A percentile compares a stretch with the other conserved stretches of the same genome.
These are phyloP conservation scores for Sphaeramia orbicularis DNA, from an alignment of 2,797 vertebrate genomes.

Conservation along the genomic window DNA sequence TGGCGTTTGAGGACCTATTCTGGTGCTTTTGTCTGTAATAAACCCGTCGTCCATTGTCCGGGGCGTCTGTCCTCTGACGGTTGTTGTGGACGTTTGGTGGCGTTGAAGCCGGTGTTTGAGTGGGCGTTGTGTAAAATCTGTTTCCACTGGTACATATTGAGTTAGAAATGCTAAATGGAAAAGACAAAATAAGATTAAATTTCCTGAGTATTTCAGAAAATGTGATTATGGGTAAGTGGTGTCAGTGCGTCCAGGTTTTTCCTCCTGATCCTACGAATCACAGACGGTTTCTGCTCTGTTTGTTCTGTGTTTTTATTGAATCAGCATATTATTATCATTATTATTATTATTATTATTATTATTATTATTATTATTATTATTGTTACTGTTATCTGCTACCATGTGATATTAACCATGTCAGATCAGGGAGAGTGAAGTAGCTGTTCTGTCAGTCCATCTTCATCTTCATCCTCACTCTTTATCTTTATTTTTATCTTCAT, in stretches of 20 bases:
- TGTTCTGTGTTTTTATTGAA: not conserved
- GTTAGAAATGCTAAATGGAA: not conserved
- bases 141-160: not conserved
- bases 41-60: too few relatives aligned
- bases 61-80: too few relatives aligned
- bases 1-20: too few relatives aligned
- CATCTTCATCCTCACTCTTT: not conserved
- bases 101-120: not conserved
- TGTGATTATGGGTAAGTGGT: not conserved
- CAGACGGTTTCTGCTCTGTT: not conserved
- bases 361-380: not conserved
- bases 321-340: not conserved
- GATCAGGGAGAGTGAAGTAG: slow-evolving; percentile 24
- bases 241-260: not conserved
- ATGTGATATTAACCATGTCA: slow-evolving; percentile 56
- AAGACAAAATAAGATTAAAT: not conserved
- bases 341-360: too few relatives aligned
- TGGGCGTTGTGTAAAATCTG: too few relatives aligned
- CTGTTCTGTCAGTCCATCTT: not conserved
- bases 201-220: too few relatives aligned
- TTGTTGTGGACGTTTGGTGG: not conserved
- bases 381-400: too few relatives aligned
- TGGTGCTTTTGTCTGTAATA: too few relatives aligned
- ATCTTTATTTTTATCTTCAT: not conserved
- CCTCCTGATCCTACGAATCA: too few relatives aligned